Conservation (phyloP, 1,140 invertebrate genomes). For the Zaprionus kolodkinae region DNA sequence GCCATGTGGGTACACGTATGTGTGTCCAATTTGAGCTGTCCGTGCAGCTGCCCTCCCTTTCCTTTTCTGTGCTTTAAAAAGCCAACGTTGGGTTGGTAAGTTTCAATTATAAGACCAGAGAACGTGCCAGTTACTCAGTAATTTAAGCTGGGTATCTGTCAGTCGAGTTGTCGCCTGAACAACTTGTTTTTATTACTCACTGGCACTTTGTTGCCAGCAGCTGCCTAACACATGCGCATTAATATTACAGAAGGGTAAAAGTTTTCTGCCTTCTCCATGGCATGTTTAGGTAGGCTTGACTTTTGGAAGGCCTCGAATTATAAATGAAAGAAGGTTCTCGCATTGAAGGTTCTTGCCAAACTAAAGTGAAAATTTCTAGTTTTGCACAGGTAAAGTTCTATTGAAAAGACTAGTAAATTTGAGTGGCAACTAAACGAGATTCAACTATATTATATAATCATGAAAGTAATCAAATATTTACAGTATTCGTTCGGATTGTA, state of each 20-base stretch:
- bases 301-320: constrained; percentile 47
- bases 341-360: constrained; percentile 20
- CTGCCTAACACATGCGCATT: constrained; percentile 61
- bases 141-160: not conserved
- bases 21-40: constrained; percentile 18
- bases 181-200: constrained; percentile 16
- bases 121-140: not conserved
- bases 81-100: no score
- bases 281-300: constrained; percentile 1
- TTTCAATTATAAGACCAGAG: no score
- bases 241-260: constrained; percentile 59
- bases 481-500: no score
- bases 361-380: not conserved
- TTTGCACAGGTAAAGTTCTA: not conserved
- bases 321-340: constrained; percentile 53
- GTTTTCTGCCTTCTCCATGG: constrained; percentile 28
- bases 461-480: no score
- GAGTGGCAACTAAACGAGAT: no score
- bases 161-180: not conserved
- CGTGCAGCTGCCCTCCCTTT: not conserved
- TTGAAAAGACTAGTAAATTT: no score
- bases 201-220: constrained; percentile 20
- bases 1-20: constrained; percentile 30
- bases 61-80: no score
- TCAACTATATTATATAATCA: no score